Conservation (phyloP, 2,113 vertebrate species). For the Butastur rufipennis region DNA sequence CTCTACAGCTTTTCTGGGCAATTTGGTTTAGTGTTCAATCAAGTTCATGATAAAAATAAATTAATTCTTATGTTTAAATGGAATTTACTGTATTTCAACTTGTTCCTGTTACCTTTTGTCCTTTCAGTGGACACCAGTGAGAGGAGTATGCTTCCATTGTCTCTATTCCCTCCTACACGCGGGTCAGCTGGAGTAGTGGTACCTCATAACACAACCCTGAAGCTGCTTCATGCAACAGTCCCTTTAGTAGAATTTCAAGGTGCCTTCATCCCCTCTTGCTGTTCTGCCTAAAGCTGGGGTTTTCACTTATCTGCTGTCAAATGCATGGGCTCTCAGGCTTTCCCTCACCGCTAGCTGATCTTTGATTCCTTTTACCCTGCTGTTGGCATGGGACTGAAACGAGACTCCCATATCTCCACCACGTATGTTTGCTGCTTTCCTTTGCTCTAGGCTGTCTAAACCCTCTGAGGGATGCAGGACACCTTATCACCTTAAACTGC, state of each 20-base stretch:
- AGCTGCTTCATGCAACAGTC: not conserved
- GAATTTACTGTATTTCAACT: not conserved
- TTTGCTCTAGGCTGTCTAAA: not conserved
- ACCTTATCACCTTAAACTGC: not conserved
- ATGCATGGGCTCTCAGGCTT: not conserved
- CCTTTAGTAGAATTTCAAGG: not conserved
- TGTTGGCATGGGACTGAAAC: not conserved
- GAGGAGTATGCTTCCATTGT: rapidly evolving
- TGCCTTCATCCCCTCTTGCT: not conserved
- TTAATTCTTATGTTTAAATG: not conserved
- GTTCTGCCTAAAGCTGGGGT: not conserved
- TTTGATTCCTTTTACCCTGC: not conserved
- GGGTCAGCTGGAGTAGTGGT: not conserved
- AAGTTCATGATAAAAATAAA: not conserved
- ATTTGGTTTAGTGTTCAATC: not conserved
- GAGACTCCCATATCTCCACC: not conserved
- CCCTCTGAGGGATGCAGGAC: not conserved
- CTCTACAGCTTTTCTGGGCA: not conserved
- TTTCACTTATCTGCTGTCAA: not conserved
- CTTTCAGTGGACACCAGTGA: not conserved
- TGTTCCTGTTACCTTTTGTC: not conserved
- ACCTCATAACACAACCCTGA: too few relatives aligned
- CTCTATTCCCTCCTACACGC: rapidly evolving
- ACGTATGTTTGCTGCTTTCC: rapidly evolving
- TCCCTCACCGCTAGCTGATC: not conserved